These are phyloP conservation scores for Petrocephalus microphthalmus DNA, from an alignment of 2,113 vertebrate genomes.

Conservation along the genomic window DNA sequence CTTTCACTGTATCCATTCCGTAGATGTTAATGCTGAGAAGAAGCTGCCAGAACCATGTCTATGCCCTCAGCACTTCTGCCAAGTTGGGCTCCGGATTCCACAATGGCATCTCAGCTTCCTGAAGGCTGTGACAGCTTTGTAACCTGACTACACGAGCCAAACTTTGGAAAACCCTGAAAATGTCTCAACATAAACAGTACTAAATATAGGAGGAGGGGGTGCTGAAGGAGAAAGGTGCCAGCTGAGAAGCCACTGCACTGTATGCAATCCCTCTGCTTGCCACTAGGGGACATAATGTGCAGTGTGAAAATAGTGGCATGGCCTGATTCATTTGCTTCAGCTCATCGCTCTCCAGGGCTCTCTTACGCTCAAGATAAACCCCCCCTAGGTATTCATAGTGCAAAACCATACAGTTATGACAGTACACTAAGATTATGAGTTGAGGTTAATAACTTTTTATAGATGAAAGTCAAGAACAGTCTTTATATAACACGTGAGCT, in stretches of 20 bases:
- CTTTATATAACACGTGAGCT: background rate
- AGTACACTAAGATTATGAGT: background rate
- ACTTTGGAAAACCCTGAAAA: conserved; percentile 33
- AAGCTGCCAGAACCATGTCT: background rate
- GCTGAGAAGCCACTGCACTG: background rate
- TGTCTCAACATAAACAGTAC: conserved; percentile 46
- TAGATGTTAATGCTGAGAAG: background rate
- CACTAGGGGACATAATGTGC: background rate
- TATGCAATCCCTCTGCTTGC: background rate
- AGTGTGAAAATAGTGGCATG: background rate
- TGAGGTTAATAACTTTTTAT: conserved; percentile 7
- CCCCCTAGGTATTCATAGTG: background rate
- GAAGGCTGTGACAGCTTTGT: background rate
- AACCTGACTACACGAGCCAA: background rate
- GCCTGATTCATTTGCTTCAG: background rate
- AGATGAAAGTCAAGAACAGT: background rate
- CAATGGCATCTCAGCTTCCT: background rate
- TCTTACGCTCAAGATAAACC: background rate
- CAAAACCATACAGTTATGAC: background rate
- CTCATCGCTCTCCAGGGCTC: background rate
- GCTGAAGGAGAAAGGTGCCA: conserved; percentile 20
- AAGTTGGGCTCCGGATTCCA: background rate
- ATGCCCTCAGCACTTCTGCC: background rate
- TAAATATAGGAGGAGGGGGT: conserved; percentile 42
- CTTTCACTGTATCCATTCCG: background rate